A percentile compares a stretch with the other conserved stretches of the same genome.
phyloP scores from a whole-genome alignment of 1,140 invertebrate species.

The honey bee (Apis mellifera) region DNA sequence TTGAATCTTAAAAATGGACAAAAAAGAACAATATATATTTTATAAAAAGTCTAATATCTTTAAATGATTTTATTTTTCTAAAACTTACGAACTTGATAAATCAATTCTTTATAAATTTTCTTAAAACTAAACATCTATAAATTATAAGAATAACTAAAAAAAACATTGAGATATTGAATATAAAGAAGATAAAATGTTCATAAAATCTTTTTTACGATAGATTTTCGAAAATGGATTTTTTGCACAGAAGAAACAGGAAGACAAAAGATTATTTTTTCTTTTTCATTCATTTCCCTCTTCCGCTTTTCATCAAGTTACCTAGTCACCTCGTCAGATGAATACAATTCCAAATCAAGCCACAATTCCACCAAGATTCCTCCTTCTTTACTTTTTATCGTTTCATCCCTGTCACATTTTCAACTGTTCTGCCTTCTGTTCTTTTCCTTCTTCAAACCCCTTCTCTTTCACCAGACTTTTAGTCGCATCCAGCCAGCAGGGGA shows the following conservation, averaged over 20 bases:
- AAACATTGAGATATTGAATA: too few species aligned
- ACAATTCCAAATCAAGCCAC: slow-evolving; percentile 39
- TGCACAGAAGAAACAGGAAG: background rate
- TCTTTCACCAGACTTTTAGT: background rate
- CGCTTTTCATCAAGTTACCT: slow-evolving; percentile 6
- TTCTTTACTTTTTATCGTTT: slow-evolving; percentile 22
- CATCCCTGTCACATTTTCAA: slow-evolving; percentile 36
- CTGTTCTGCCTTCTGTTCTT: slow-evolving; percentile 7
- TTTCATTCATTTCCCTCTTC: background rate
- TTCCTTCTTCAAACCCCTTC: background rate
- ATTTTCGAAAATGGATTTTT: background rate
- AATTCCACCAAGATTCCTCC: background rate
- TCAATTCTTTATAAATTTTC: background rate
- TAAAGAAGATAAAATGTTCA: background rate
- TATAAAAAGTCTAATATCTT: background rate
- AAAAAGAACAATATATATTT: background rate
- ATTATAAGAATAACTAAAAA: background rate
- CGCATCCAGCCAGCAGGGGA: slow-evolving; percentile 13
- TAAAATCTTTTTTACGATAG: background rate
- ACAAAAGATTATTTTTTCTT: background rate
- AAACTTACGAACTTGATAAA: background rate
- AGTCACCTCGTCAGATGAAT: slow-evolving; percentile 22
- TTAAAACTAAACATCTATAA: background rate
- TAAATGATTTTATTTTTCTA: background rate
- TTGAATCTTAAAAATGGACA: background rate